Evolutionary conservation across 2,888 invertebrate genomes (phyloP).

Genomic region (Oeneis ivallda): DNA sequence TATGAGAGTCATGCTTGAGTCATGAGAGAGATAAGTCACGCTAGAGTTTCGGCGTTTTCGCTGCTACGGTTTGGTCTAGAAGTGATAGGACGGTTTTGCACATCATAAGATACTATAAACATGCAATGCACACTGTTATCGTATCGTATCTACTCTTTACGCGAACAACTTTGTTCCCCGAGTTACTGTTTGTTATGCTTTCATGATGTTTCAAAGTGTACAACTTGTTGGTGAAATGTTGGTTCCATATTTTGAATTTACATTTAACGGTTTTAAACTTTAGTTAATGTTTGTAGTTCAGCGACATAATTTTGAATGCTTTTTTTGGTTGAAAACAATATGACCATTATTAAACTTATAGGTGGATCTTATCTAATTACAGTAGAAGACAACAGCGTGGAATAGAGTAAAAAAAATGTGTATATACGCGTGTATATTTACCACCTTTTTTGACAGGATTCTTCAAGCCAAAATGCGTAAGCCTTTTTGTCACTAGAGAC

Average conservation of each 20-base stretch:
- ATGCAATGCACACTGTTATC: conserved; percentile 1
- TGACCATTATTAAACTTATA: no score
- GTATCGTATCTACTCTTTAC: conserved; percentile 10
- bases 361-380: no score
- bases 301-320: neutral
- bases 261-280: conserved; percentile 9
- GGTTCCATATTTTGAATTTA: conserved; percentile 17
- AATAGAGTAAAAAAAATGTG: no score
- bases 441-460: no score
- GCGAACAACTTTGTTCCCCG: conserved; percentile 4
- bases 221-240: conserved; percentile 14
- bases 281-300: conserved; percentile 1
- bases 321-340: no score
- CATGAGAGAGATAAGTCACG: no score
- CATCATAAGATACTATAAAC: neutral
- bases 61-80: neutral
- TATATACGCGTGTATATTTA: no score
- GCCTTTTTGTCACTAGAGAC: no score
- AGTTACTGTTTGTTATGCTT: conserved; percentile 7
- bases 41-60: neutral
- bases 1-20: no score
- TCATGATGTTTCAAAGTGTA: conserved; percentile 10
- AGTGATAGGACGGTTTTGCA: neutral
- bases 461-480: no score
- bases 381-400: no score